A percentile compares a stretch with the other conserved stretches of the same genome.
phyloP scores from a whole-genome alignment of 2,797 vertebrate species.

The Cirrhinus mrigala region DNA sequence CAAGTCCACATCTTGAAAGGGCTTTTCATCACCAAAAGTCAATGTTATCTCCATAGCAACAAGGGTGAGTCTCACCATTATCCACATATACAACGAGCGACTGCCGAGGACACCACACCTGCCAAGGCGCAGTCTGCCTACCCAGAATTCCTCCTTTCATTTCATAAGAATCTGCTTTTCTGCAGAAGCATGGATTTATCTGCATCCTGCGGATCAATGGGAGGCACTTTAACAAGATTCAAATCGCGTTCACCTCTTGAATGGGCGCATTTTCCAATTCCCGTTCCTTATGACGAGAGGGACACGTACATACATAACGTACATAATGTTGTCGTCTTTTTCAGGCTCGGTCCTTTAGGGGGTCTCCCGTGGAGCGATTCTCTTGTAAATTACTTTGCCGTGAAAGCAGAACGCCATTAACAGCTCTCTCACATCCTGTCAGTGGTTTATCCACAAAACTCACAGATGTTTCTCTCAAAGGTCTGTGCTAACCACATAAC shows the following conservation, averaged over 20 bases:
- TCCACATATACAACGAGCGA: slow-evolving; percentile 48
- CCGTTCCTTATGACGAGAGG: slow-evolving; percentile 56
- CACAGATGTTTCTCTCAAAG: slow-evolving; percentile 82
- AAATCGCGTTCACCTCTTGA: slow-evolving; percentile 71
- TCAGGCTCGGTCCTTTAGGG: slow-evolving; percentile 65
- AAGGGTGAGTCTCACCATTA: slow-evolving; percentile 56
- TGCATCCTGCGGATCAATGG: slow-evolving; percentile 73
- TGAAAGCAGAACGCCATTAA: slow-evolving; percentile 79
- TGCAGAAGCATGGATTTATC: slow-evolving; percentile 70
- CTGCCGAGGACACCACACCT: slow-evolving; percentile 60
- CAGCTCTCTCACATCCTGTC: slow-evolving; percentile 75
- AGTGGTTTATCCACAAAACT: slow-evolving; percentile 75
- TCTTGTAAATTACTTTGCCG: slow-evolving; percentile 78
- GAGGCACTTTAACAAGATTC: slow-evolving; percentile 72
- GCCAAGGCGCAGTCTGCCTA: slow-evolving; percentile 51
- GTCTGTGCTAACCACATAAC: slow-evolving; percentile 65
- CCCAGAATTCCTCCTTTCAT: slow-evolving; percentile 57
- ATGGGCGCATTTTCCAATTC: slow-evolving; percentile 74
- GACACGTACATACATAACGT: slow-evolving; percentile 68
- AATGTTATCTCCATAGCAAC: slow-evolving; percentile 69
- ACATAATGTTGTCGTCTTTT: slow-evolving; percentile 68
- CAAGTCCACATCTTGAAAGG: slow-evolving; percentile 63
- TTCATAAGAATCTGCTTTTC: slow-evolving; percentile 61
- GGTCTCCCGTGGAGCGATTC: slow-evolving; percentile 76
- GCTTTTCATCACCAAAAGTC: slow-evolving; percentile 65